Conservation (phyloP, 1,140 invertebrate species). For the Lepidostoma basale region DNA sequence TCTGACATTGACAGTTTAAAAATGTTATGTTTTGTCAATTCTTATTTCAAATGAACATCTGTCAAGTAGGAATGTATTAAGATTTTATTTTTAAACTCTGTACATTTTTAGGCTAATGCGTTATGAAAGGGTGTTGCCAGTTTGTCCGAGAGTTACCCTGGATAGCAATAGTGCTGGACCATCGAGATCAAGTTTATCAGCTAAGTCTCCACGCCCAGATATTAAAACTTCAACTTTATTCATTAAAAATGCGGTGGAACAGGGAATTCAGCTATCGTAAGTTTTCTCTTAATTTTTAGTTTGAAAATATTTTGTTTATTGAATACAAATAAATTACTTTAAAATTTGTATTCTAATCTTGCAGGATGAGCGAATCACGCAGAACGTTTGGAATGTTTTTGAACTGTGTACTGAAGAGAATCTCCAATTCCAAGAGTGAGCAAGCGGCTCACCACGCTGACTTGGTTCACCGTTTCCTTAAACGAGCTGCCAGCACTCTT, state of each 20-base stretch:
- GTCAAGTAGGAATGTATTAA: too few relatives aligned
- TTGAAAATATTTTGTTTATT: neutral
- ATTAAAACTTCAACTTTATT: conserved; percentile 50
- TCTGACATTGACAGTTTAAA: too few relatives aligned
- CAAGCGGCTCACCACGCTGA: conserved; percentile 66
- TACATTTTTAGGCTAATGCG: conserved; percentile 50
- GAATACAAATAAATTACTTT: neutral
- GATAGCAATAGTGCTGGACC: conserved; percentile 10
- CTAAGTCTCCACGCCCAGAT: conserved; percentile 16
- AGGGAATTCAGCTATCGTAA: conserved; percentile 54
- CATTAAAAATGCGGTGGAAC: conserved; percentile 52
- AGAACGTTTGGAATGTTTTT: conserved; percentile 86
- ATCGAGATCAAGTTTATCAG: neutral
- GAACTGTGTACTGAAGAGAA: conserved; percentile 75
- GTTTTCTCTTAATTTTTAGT: conserved; percentile 33
- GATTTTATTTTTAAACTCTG: neutral
- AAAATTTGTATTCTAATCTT: conserved; percentile 33
- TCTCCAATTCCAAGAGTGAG: conserved; percentile 64
- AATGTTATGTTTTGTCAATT: too few relatives aligned
- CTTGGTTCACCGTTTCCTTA: conserved; percentile 83
- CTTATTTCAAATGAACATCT: too few relatives aligned
- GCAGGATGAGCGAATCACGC: conserved; percentile 69
- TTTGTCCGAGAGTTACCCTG: conserved; percentile 35
- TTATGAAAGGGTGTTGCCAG: conserved; percentile 48
- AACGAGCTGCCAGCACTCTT: conserved; percentile 77